Base-by-base conservation (phyloP, 1,140 invertebrate species). In the Cecropterus lyciades region DNA sequence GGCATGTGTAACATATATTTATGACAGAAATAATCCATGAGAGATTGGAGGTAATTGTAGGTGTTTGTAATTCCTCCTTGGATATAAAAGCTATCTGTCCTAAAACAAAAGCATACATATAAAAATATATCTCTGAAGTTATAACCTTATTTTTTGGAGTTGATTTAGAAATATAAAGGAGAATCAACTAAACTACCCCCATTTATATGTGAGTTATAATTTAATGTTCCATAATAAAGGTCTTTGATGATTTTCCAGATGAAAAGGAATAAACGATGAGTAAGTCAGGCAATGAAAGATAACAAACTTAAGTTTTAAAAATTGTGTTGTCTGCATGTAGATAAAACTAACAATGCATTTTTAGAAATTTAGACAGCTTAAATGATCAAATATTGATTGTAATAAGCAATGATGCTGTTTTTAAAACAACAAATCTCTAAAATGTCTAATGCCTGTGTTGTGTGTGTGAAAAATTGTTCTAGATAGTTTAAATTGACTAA, bases 211-310 rank as follows among this genome's bases (percentile, higher is more conserved):
- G 9, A 10, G 30, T 33, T 33, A 3, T 6, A 33, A 33, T 4
- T 3, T 1, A 33, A 33, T 33, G 30, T 33, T 33, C 30, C 24
- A 3, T 40, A 55, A 1, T 55, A 40, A 55, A 55, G 14, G 13
- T 16, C 6, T 37, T 55, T 55, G 14, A 55, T 55, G 33, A 80
- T 75, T 80, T 89, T 89, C 81, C 88, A 91, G 88, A 91, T 87
- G 88, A 91, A 74, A 88, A 89, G 80, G 82, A 89, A 10, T 90
- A 87, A 80, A 64, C 60, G 8, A 64, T 63, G 65, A 75, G 78
- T 88, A 81, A 87, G 80, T 87, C 82, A 82, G 77, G 75, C 57
- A 17, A 42, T 16, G 33, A 11, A 11, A 20, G 9, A 52, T 14
- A 42, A 56, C 14, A 48, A 68, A 53, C 2, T 3, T 48, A n/a